Conservation (phyloP, 1,140 invertebrate species). For the Proctacanthus coquilletti region DNA sequence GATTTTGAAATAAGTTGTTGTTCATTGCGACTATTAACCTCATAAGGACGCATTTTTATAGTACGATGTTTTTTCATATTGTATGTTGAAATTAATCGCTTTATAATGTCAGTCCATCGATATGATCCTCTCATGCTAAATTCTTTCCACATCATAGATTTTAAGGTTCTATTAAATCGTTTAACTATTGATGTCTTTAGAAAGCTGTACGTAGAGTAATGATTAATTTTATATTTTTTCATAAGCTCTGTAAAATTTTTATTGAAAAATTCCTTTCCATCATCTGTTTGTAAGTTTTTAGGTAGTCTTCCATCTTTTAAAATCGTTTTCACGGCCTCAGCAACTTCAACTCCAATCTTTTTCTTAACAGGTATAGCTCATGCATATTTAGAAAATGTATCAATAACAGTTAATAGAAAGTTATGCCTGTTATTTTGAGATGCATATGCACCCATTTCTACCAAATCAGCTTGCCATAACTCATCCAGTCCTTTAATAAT, state of each 20-base stretch:
- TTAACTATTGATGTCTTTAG: conserved; percentile 32
- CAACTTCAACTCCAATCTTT: conserved; percentile 24
- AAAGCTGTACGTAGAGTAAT: conserved; percentile 27
- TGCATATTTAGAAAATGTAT: conserved; percentile 32
- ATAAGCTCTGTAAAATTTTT: conserved; percentile 17
- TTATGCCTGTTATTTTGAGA: conserved; percentile 27
- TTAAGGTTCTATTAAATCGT: conserved; percentile 32
- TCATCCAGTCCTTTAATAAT: conserved; percentile 22
- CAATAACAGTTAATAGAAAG: conserved; percentile 32
- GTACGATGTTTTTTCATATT: conserved; percentile 29
- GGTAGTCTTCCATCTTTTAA: conserved; percentile 14
- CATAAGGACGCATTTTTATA: conserved; percentile 23
- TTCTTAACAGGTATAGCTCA: conserved; percentile 30
- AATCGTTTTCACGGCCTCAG: conserved; percentile 15
- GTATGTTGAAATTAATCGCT: conserved; percentile 22
- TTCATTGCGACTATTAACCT: conserved; percentile 16
- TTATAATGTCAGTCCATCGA: conserved; percentile 25
- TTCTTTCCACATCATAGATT: conserved; percentile 28
- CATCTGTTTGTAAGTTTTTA: conserved; percentile 30
- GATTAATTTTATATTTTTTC: conserved; percentile 23
- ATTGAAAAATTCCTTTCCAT: conserved; percentile 31
- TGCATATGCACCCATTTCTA: conserved; percentile 21
- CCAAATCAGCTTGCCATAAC: conserved; percentile 27
- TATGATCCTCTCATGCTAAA: conserved; percentile 27
- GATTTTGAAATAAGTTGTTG: conserved; percentile 10